A percentile compares a stretch with the other conserved stretches of the same genome.
phyloP scores from a whole-genome alignment of 2,888 invertebrate species.

The Folsomia manolachei region DNA sequence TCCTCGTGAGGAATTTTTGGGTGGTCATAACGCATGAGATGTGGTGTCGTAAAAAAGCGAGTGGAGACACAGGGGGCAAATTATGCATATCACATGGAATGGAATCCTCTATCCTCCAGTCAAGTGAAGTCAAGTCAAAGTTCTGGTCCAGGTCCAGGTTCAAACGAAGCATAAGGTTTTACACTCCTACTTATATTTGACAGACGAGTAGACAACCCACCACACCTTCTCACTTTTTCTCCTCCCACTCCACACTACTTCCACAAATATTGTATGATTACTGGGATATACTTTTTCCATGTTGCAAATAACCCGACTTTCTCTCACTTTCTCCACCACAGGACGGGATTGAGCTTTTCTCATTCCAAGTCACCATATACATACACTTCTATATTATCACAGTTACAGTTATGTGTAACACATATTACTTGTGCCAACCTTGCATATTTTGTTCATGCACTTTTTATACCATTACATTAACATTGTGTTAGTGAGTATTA shows the following conservation, averaged over 20 bases:
- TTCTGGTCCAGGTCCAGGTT: no score
- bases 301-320: not conserved
- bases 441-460: no score
- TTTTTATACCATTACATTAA: no score
- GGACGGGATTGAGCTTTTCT: no score
- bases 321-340: not conserved
- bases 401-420: no score
- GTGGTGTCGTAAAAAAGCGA: slow-evolving; percentile 39
- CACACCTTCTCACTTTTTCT: no score
- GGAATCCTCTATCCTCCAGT: not conserved
- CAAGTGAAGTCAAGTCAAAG: not conserved
- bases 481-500: not conserved
- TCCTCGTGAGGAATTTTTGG: not conserved
- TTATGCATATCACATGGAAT: slow-evolving; percentile 33
- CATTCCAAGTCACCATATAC: no score
- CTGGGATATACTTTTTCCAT: not conserved
- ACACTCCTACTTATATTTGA: not conserved
- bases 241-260: no score
- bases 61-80: slow-evolving; percentile 47
- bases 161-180: no score
- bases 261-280: not conserved
- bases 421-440: no score
- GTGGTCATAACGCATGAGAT: slow-evolving; percentile 7
- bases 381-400: no score
- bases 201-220: not conserved